phyloP scores from a whole-genome alignment of 2,797 vertebrate genomes.

The Etheostoma perlongum region DNA sequence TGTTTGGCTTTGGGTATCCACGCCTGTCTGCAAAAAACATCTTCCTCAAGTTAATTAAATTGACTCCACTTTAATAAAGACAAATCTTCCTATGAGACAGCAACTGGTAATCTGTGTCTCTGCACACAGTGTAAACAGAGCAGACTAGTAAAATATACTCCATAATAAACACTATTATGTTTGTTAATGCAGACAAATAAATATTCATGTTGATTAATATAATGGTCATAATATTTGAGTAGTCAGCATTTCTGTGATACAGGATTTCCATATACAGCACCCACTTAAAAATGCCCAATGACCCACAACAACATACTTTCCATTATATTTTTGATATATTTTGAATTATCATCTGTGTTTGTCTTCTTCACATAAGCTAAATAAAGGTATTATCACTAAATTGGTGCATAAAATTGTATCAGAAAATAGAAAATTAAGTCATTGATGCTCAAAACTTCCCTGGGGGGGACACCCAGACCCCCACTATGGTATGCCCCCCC shows the following conservation, averaged over 20 bases:
- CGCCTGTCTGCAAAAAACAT: neutral
- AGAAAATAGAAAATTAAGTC: no score
- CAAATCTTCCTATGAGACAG: constrained; percentile 27
- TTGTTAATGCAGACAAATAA: constrained; percentile 1
- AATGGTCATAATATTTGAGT: neutral
- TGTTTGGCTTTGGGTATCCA: neutral
- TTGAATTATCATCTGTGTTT: no score
- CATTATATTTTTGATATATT: no score
- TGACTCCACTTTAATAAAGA: constrained; percentile 6
- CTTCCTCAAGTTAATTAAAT: constrained; percentile 29
- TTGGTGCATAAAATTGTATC: no score
- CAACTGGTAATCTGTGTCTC: constrained; percentile 9
- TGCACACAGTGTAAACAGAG: constrained; percentile 4
- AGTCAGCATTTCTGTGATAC: constrained; percentile 1
- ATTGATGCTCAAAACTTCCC: no score
- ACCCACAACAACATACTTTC: no score
- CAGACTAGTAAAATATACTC: constrained; percentile 6
- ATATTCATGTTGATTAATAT: neutral
- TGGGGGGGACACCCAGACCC: no score
- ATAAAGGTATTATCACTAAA: no score
- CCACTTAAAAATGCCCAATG: no score
- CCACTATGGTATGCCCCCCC: no score
- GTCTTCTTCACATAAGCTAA: no score
- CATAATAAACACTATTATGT: neutral
- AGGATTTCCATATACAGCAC: no score